These are phyloP conservation scores for Saturnia japonica DNA, from an alignment of 2,888 invertebrate species.

Conservation along the genomic window DNA sequence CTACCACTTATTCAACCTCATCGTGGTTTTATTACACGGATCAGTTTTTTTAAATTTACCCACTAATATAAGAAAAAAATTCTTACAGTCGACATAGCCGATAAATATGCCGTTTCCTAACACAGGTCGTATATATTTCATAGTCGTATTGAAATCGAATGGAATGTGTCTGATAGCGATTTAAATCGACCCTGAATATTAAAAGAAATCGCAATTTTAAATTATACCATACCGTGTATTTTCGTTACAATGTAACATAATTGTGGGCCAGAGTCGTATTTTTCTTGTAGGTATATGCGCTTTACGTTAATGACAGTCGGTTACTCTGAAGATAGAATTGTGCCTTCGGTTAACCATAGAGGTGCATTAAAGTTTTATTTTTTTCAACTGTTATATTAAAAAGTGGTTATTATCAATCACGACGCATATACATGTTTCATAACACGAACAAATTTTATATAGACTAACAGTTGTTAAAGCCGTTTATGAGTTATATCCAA, in stretches of 20 bases:
- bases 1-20: too few species aligned
- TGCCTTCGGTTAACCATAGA: not conserved
- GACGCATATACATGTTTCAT: too few species aligned
- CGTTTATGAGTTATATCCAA: too few species aligned
- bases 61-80: too few species aligned
- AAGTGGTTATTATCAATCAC: too few species aligned
- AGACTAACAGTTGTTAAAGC: too few species aligned
- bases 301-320: not conserved
- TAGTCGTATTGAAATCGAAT: not conserved
- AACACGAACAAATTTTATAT: too few species aligned
- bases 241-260: constrained; percentile 11
- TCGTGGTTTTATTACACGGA: too few species aligned
- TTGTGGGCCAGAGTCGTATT: not conserved
- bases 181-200: constrained; percentile 8
- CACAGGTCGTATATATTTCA: constrained; percentile 1
- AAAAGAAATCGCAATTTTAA: constrained; percentile 3
- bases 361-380: not conserved
- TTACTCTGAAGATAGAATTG: not conserved
- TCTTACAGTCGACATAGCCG: not conserved
- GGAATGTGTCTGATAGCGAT: not conserved
- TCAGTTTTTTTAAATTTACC: too few species aligned
- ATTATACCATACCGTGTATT: not conserved
- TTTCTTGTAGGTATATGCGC: not conserved
- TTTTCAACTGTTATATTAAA: not conserved
- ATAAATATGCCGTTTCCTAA: not conserved